These are phyloP conservation scores for Xestoiulus laeticollis DNA, from an alignment of 2,888 invertebrate genomes.

Conservation along the genomic window DNA sequence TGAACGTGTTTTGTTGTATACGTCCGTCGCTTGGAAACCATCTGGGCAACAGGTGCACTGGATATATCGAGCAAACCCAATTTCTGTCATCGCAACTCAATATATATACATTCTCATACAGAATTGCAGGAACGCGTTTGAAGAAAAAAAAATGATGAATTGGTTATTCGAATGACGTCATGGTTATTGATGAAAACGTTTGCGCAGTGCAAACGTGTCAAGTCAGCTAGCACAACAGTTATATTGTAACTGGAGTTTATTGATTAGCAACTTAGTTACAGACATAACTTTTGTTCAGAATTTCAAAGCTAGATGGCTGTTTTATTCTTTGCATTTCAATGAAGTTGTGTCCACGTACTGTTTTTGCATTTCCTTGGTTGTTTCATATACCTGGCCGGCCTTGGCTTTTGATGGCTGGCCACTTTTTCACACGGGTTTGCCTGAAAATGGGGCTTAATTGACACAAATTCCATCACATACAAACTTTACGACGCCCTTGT, in stretches of 20 bases:
- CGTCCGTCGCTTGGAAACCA: not conserved
- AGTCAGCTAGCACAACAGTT: not conserved
- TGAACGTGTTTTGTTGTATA: not conserved
- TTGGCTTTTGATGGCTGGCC: not conserved
- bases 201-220: not conserved
- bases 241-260: not conserved
- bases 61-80: not conserved
- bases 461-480: not conserved
- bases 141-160: not conserved
- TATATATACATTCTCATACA: not conserved
- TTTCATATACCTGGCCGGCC: not conserved
- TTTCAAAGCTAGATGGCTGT: not conserved
- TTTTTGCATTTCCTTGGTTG: not conserved
- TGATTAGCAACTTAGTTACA: not conserved
- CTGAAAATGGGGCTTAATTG: not conserved
- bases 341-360: not conserved
- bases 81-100: not conserved
- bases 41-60: conserved; percentile 14
- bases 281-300: not conserved
- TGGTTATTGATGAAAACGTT: not conserved
- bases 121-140: not conserved
- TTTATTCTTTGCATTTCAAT: not conserved
- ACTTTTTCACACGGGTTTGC: not conserved
- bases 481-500: not conserved
- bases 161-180: not conserved